Evolutionary conservation across 2,113 vertebrate genomes (phyloP), one percentile per base, ranked within the genome.

Genomic region (Aramus guarauna): DNA sequence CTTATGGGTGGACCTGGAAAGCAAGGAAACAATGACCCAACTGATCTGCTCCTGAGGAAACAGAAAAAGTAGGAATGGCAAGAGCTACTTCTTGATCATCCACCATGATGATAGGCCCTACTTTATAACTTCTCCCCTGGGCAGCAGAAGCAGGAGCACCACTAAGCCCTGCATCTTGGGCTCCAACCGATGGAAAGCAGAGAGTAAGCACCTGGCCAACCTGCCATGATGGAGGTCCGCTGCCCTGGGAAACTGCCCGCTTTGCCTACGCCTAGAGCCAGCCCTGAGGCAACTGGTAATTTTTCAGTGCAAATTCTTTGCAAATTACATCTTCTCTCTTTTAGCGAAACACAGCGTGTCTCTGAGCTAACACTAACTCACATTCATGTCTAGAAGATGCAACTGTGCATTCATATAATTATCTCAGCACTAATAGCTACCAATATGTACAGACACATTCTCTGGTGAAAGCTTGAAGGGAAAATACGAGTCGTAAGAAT

Each of bases 101-200:
- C 3, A 3, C 23, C 48, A 12, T 0, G 0, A 41, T 0, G 4
- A 37, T 0, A 62, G n/a, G 32, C 23, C 14, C 11, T 9, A 29
- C 23, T n/a, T n/a, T 1, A 12, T 4, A 9, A 6, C 3, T 53
- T 39, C 27, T 64, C 11, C 17, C 17, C 27, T 4, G 11, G 19
- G 50, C 59, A 91, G 62, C 76, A 41, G 32, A 36, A 81, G 60
- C 55, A 85, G 47, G 9, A 74, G 34, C 45, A 34, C 3, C 29
- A 32, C 22, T 0, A 24, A 47, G n/a, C 20, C 11, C 20, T 2
- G 7, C 4, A 3, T 9, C 59, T 36, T 23, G 32, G 60, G 84
- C 67, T 59, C 7, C 41, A 29, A 23, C 23, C 41, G 13, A 4
- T 1, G 15, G 55, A 23, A 52, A 62, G 27, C 39, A 36, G 37